These are phyloP conservation scores for Perca fluviatilis DNA, from an alignment of 2,113 vertebrate species.

Conservation along the genomic window DNA sequence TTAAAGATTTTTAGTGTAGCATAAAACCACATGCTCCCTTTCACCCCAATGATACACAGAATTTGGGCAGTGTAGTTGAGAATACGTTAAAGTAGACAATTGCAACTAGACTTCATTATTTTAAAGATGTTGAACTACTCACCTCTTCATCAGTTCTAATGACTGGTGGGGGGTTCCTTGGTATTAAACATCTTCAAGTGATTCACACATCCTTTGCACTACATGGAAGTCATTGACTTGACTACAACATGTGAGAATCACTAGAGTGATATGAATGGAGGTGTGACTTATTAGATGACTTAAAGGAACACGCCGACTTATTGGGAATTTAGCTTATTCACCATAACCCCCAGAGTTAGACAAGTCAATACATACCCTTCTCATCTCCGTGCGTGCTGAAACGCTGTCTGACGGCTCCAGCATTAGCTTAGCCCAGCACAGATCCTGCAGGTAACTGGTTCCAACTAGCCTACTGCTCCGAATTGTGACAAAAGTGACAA, in stretches of 20 bases:
- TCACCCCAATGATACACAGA: not conserved
- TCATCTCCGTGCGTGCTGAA: too few species aligned
- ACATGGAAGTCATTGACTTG: constrained; percentile 13
- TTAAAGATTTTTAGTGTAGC: not conserved
- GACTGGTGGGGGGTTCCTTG: not conserved
- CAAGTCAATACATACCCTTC: too few species aligned
- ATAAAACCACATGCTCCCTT: not conserved
- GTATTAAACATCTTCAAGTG: constrained; percentile 43
- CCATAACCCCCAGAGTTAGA: too few species aligned
- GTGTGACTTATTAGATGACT: constrained; percentile 19
- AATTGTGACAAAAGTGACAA: too few species aligned
- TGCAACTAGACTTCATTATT: not conserved
- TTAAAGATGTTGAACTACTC: not conserved
- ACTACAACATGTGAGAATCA: constrained; percentile 31
- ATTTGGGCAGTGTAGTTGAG: fast-evolving
- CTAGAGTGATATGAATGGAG: constrained; percentile 12
- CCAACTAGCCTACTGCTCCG: too few species aligned
- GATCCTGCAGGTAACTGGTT: too few species aligned
- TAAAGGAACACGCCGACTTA: too few species aligned
- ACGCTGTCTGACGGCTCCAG: too few species aligned
- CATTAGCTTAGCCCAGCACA: too few species aligned
- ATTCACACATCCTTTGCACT: constrained; percentile 27
- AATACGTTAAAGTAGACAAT: not conserved
- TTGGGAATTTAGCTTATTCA: too few species aligned
- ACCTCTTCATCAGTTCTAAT: not conserved